Evolutionary conservation across 2,113 vertebrate genomes (phyloP).

Genomic region (Sylvilagus bachmani): DNA sequence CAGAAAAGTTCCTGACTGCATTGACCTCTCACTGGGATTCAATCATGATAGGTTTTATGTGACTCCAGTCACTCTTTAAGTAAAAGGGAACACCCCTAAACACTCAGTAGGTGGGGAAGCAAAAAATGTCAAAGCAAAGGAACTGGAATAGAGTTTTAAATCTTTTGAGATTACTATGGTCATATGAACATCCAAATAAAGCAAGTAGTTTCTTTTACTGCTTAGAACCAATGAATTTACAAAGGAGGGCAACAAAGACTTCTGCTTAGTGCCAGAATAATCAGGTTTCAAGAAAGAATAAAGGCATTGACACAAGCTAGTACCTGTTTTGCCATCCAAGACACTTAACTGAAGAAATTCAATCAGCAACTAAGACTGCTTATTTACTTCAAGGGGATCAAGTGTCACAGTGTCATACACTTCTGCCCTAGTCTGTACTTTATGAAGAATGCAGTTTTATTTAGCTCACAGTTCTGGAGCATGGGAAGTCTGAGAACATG

Average conservation of each 20-base stretch:
- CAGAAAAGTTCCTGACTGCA: background rate
- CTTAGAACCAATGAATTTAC: conserved; percentile 70
- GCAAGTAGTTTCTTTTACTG: conserved; percentile 70
- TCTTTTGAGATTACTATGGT: conserved; percentile 70
- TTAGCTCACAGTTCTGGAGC: background rate
- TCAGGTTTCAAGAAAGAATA: conserved; percentile 27
- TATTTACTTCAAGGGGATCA: conserved; percentile 46
- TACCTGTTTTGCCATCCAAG: background rate
- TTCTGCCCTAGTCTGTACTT: background rate
- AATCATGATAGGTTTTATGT: conserved; percentile 6
- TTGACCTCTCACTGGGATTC: background rate
- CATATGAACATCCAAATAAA: conserved; percentile 61
- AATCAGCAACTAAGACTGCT: background rate
- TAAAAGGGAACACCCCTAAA: background rate
- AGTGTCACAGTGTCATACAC: background rate
- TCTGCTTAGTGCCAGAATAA: conserved; percentile 37
- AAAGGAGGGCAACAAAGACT: conserved; percentile 31
- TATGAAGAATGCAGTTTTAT: background rate
- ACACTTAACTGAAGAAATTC: background rate
- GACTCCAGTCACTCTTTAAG: conserved; percentile 1
- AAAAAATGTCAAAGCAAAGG: conserved; percentile 52
- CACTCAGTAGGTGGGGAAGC: background rate
- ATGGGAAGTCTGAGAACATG: background rate
- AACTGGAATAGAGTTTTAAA: conserved; percentile 75
- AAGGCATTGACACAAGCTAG: background rate